Evolutionary conservation across 2,113 vertebrate genomes (phyloP), one percentile per base, ranked within the genome.

Genomic region (Galbula dea): DNA sequence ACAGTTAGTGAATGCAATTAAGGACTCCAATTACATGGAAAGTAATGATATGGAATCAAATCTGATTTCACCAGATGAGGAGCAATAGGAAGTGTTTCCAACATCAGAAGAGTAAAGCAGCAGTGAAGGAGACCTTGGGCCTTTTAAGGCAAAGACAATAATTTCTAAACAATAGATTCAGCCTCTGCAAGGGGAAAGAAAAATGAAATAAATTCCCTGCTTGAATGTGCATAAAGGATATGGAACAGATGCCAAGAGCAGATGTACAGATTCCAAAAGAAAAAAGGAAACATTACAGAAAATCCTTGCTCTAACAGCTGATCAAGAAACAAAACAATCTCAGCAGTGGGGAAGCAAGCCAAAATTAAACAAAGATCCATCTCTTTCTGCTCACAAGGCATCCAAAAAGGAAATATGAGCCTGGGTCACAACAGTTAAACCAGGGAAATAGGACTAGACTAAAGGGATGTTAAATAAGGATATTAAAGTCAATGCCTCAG

Each of bases 271-370:
- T 96, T 97, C 89, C 83, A 93, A 78, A 78, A 86, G 32, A 20
- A 86, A 72, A 86, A 51, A 80, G 30, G 41, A 95, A 86, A 69
- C 76, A 48, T 39, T 86, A 49, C 83, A 83, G 90, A 94, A 96
- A 94, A 96, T 91, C 78, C 65, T 86, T 74, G 78, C 93, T 90
- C 6, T 43, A 95, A 93, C 82, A 96, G 89, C 94, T 93, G 89
- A 96, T 92, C 41, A 45, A 91, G 77, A 86, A 95, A 93, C 92
- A 91, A 95, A 95, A 89, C 78, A 80, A 93, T 88, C 90, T 88
- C 89, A 79, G 86, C 73, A 77, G 45, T 34, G 39, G 45, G 87
- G 55, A 69, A 86, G 36, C 73, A 83, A 91, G 87, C 93, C 92
- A 93, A 89, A 88, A 83, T 94, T 81, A 90, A 86, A 91, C 90